phyloP scores from a whole-genome alignment of 2,113 vertebrate species.

The Channa maculata region DNA sequence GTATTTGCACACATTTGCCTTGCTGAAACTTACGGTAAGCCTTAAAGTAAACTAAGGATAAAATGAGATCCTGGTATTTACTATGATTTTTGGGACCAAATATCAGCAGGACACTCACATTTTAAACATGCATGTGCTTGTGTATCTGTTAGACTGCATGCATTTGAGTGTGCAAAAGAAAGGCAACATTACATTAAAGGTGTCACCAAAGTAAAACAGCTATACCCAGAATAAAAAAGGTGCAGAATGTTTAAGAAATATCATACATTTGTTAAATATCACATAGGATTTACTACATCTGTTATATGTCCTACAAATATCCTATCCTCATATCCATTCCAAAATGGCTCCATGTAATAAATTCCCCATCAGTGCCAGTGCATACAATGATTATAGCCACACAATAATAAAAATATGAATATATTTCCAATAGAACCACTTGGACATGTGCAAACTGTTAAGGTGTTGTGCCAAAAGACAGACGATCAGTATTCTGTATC shows the following conservation, averaged over 20 bases:
- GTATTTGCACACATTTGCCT: constrained; percentile 1
- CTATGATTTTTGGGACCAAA: constrained; percentile 9
- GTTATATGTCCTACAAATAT: too few relatives aligned
- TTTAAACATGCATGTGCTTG: neutral
- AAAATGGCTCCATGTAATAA: too few relatives aligned
- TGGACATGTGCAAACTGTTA: neutral
- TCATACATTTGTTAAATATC: too few relatives aligned
- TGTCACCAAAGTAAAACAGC: too few relatives aligned
- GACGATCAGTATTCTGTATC: neutral
- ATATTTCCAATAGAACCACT: neutral
- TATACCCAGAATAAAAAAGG: too few relatives aligned
- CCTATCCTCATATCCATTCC: too few relatives aligned
- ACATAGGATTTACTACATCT: too few relatives aligned
- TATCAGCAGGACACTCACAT: constrained; percentile 1
- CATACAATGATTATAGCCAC: neutral
- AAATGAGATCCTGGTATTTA: constrained; percentile 14
- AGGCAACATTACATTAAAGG: too few relatives aligned
- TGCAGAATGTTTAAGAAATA: neutral
- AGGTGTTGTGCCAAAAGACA: neutral
- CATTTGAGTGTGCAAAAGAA: neutral
- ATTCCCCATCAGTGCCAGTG: too few relatives aligned
- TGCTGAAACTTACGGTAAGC: constrained; percentile 1
- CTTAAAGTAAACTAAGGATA: constrained; percentile 6
- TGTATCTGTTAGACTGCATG: neutral
- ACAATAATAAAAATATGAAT: neutral